phyloP scores from a whole-genome alignment of 2,113 vertebrate species.

The Merops nubicus region DNA sequence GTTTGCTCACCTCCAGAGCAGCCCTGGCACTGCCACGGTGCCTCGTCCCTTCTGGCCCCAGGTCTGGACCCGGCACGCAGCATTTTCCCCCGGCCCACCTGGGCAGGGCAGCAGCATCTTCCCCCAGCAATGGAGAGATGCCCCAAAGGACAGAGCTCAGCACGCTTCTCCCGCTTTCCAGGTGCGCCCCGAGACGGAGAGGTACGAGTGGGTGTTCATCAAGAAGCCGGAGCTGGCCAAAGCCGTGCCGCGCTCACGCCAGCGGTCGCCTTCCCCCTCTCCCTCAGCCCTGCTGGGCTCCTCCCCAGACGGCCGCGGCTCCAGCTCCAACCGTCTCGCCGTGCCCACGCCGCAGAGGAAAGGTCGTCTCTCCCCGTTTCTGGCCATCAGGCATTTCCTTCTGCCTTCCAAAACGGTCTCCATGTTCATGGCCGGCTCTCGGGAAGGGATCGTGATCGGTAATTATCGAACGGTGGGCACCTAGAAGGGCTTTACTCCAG shows the following conservation, averaged over 20 bases:
- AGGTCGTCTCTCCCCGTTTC: conserved; percentile 63
- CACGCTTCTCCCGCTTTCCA: conserved; percentile 25
- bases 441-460: conserved; percentile 81
- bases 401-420: conserved; percentile 75
- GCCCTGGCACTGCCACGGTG: not conserved
- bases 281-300: not conserved
- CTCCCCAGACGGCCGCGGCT: not conserved
- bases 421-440: conserved; percentile 82
- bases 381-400: conserved; percentile 76
- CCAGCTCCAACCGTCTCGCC: conserved; percentile 67
- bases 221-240: conserved; percentile 78
- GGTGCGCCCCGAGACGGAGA: conserved; percentile 83
- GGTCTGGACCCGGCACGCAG: accelerated
- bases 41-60: not conserved
- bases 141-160: not conserved
- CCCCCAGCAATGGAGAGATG: not conserved
- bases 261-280: conserved; percentile 17
- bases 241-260: conserved; percentile 21
- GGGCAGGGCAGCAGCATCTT: not conserved
- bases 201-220: conserved; percentile 82
- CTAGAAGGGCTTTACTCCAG: not conserved
- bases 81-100: accelerated
- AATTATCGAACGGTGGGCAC: not conserved
- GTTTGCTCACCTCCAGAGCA: not conserved
- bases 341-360: conserved; percentile 35